Conservation (phyloP, 2,113 vertebrate species). For the Antechinus flavipes region DNA sequence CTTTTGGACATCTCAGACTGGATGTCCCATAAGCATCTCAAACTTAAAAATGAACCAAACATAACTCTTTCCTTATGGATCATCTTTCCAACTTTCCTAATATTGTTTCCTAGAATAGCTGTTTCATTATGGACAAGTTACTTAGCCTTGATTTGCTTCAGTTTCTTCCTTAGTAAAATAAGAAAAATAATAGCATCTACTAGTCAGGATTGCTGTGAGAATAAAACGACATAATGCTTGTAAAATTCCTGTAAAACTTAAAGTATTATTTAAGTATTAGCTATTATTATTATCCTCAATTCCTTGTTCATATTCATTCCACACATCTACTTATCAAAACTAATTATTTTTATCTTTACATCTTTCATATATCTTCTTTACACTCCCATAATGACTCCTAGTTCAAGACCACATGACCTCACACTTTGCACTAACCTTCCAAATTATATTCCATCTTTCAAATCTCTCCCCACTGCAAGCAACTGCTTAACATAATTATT, state of each 20-base stretch:
- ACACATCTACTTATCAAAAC: not conserved
- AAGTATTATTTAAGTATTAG: not conserved
- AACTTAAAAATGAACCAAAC: not conserved
- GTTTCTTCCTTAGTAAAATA: not conserved
- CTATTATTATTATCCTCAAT: not conserved
- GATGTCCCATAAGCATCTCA: not conserved
- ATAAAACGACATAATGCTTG: not conserved
- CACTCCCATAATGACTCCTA: not conserved
- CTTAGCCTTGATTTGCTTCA: not conserved
- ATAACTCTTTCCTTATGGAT: not conserved
- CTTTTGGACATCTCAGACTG: not conserved
- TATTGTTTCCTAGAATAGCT: not conserved
- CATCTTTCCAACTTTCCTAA: not conserved
- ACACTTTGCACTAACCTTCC: not conserved
- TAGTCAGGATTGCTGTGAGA: not conserved
- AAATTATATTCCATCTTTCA: not conserved
- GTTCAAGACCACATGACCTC: not conserved
- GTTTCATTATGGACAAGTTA: not conserved
- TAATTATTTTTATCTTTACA: not conserved
- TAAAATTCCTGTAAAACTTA: not conserved
- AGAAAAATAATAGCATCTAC: not conserved
- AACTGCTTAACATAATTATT: not conserved
- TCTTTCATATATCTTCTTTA: not conserved
- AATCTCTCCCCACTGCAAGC: not conserved
- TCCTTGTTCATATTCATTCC: not conserved